These are phyloP conservation scores for Clistopyga incitator DNA, from an alignment of 2,888 invertebrate genomes.

Conservation along the genomic window DNA sequence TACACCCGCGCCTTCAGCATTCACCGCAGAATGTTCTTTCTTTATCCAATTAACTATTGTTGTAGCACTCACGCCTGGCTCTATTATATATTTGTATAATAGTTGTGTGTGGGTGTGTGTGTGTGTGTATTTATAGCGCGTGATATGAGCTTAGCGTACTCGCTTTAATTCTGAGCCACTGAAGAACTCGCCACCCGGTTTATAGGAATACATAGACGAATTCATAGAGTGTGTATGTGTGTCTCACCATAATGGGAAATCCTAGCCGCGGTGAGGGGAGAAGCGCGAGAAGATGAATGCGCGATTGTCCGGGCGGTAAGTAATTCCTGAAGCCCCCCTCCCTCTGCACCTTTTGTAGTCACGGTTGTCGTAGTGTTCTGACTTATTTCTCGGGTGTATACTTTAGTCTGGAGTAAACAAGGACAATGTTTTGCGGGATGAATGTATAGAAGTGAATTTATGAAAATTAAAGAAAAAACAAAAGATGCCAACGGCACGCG, in stretches of 20 bases:
- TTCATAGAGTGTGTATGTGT: constrained; percentile 17
- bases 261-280: constrained; percentile 49
- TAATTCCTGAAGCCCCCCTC: constrained; percentile 49
- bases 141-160: constrained; percentile 21
- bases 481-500: constrained; percentile 59
- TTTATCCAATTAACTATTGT: constrained; percentile 72
- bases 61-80: constrained; percentile 31
- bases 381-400: constrained; percentile 4
- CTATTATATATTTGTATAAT: constrained; percentile 41
- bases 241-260: constrained; percentile 66
- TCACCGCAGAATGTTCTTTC: constrained; percentile 55
- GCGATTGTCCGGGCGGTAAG: constrained; percentile 71
- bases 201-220: constrained; percentile 1
- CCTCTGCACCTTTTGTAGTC: background rate
- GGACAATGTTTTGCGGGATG: background rate
- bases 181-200: constrained; percentile 37
- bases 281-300: constrained; percentile 71
- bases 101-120: no score
- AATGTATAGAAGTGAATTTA: background rate
- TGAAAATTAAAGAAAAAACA: constrained; percentile 11
- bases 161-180: constrained; percentile 1
- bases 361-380: constrained; percentile 5
- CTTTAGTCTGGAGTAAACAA: constrained; percentile 32
- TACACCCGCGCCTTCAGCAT: constrained; percentile 40
- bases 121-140: background rate